A percentile compares a stretch with the other conserved stretches of the same genome.
Evolutionary conservation across 2,113 vertebrate genomes (phyloP).

Genomic region (Calidris pugnax): DNA sequence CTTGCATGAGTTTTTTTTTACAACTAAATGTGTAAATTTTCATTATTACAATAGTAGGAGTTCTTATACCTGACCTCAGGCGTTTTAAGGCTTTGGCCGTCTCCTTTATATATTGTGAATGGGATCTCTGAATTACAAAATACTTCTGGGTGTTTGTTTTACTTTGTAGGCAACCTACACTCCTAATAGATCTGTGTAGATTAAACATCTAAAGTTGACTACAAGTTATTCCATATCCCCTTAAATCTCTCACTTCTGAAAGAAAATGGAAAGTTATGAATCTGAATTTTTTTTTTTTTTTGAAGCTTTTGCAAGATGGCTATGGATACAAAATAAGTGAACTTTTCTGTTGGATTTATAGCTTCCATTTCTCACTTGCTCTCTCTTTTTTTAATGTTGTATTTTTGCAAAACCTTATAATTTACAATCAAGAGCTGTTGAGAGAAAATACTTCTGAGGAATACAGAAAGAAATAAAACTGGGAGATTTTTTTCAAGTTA

Average conservation of each 20-base stretch:
- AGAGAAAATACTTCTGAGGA: constrained; percentile 38
- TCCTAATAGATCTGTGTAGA: background rate
- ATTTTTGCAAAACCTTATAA: constrained; percentile 31
- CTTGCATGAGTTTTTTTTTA: background rate
- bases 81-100: background rate
- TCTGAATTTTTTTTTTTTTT: background rate
- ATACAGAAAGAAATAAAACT: constrained; percentile 55
- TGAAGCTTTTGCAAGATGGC: background rate
- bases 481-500: constrained; percentile 24
- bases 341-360: background rate
- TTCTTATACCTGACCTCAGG: background rate
- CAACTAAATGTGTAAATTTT: background rate
- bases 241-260: background rate
- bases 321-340: constrained; percentile 14
- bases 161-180: background rate
- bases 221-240: background rate
- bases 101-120: background rate
- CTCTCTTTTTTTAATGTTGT: background rate
- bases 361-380: background rate
- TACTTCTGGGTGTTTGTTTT: background rate
- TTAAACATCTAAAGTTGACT: background rate
- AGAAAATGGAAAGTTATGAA: background rate
- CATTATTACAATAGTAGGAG: background rate
- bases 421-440: constrained; percentile 65
- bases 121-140: background rate